These are phyloP conservation scores for Ailuropoda melanoleuca DNA, from an alignment of 2,113 vertebrate species.

Conservation along the genomic window DNA sequence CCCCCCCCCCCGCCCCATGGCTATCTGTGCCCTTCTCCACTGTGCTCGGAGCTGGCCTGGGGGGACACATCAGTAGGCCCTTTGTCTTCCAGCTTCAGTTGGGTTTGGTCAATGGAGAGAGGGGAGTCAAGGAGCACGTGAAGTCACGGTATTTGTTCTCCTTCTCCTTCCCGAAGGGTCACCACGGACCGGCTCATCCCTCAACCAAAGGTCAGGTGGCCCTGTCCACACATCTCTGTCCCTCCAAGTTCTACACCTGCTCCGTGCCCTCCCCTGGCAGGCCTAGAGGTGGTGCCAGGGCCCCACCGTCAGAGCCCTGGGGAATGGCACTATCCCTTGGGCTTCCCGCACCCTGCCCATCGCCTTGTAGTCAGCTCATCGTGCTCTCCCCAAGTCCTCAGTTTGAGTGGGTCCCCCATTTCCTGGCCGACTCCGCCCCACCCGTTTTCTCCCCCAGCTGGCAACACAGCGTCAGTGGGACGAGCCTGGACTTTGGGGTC, in stretches of 20 bases:
- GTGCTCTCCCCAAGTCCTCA: background rate
- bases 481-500: background rate
- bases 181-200: background rate
- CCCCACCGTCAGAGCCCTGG: background rate
- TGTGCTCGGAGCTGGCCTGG: background rate
- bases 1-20: too few relatives aligned
- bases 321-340: background rate
- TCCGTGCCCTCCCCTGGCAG: background rate
- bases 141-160: background rate
- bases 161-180: background rate
- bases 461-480: background rate
- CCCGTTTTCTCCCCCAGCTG: background rate
- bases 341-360: background rate
- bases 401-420: background rate
- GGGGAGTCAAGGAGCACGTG: background rate
- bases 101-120: background rate
- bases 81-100: background rate
- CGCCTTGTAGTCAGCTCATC: background rate
- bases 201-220: background rate
- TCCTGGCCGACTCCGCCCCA: background rate
- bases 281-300: background rate
- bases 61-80: background rate
- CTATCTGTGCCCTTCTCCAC: background rate
- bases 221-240: background rate
- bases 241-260: background rate